Conservation (phyloP, 2,888 invertebrate genomes). For the Furcula furcula region DNA sequence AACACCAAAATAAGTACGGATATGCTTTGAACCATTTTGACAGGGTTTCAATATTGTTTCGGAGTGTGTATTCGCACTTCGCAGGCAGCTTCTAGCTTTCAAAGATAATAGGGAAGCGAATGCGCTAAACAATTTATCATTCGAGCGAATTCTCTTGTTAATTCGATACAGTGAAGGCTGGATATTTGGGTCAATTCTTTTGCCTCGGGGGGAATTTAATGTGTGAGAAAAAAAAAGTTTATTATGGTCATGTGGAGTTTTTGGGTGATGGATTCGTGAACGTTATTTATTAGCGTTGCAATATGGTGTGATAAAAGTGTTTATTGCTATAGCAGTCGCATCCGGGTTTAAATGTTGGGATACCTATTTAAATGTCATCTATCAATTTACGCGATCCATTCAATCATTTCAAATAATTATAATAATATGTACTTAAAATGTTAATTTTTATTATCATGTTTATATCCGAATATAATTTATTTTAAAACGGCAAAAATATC, state of each 20-base stretch:
- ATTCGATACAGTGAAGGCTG: slow-evolving; percentile 62
- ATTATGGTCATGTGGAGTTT: slow-evolving; percentile 31
- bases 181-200: slow-evolving; percentile 52
- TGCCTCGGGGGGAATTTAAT: slow-evolving; percentile 39
- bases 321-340: slow-evolving; percentile 14
- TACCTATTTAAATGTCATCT: neutral
- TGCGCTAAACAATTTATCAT: slow-evolving; percentile 63
- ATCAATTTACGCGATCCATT: too few species aligned
- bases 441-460: too few species aligned
- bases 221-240: slow-evolving; percentile 49
- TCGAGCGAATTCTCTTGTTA: slow-evolving; percentile 65
- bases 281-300: slow-evolving; percentile 29
- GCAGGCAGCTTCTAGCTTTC: slow-evolving; percentile 22
- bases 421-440: too few species aligned
- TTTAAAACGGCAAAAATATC: slow-evolving; percentile 9
- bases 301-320: slow-evolving; percentile 27
- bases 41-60: slow-evolving; percentile 4
- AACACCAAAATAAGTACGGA: slow-evolving; percentile 8
- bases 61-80: slow-evolving; percentile 12
- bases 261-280: slow-evolving; percentile 32
- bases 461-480: too few species aligned
- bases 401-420: too few species aligned
- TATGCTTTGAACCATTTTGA: slow-evolving; percentile 5
- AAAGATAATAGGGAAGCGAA: slow-evolving; percentile 44
- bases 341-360: slow-evolving; percentile 6